Evolutionary conservation across 2,888 invertebrate genomes (phyloP).

Genomic region (Seira ritae): DNA sequence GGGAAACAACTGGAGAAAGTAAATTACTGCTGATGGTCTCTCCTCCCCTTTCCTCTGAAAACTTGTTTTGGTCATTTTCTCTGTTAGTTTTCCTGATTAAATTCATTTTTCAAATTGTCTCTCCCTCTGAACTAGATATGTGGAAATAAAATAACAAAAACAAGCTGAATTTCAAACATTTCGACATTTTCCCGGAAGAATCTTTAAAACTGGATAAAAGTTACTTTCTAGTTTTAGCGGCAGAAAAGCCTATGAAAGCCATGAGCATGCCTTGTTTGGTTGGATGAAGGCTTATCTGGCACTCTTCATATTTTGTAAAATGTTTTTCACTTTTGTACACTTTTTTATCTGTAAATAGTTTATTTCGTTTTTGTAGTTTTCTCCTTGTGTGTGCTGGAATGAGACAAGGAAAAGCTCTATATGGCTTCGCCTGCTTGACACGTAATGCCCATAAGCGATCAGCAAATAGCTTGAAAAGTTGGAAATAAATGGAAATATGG

Average conservation of each 20-base stretch:
- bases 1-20: slow-evolving; percentile 6
- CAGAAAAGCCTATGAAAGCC: too few species aligned
- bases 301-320: not conserved
- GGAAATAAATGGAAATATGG: slow-evolving; percentile 57
- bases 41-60: not conserved
- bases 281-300: not conserved
- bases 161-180: too few species aligned
- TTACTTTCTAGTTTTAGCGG: too few species aligned
- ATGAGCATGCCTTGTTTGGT: too few species aligned
- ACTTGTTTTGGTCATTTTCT: slow-evolving; percentile 7
- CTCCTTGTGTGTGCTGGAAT: not conserved
- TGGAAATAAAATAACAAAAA: too few species aligned
- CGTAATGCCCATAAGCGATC: slow-evolving; percentile 59
- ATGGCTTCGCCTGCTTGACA: slow-evolving; percentile 46
- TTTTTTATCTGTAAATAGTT: slow-evolving; percentile 7
- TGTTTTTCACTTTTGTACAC: not conserved
- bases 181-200: not conserved
- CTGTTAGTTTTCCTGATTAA: slow-evolving; percentile 7
- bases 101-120: slow-evolving; percentile 15
- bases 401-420: slow-evolving; percentile 5
- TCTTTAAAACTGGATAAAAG: not conserved
- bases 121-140: not conserved
- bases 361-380: not conserved
- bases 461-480: slow-evolving; percentile 49
- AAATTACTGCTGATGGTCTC: slow-evolving; percentile 9